These are phyloP conservation scores for Folsomia manolachei DNA, from an alignment of 2,888 invertebrate genomes.

Conservation along the genomic window DNA sequence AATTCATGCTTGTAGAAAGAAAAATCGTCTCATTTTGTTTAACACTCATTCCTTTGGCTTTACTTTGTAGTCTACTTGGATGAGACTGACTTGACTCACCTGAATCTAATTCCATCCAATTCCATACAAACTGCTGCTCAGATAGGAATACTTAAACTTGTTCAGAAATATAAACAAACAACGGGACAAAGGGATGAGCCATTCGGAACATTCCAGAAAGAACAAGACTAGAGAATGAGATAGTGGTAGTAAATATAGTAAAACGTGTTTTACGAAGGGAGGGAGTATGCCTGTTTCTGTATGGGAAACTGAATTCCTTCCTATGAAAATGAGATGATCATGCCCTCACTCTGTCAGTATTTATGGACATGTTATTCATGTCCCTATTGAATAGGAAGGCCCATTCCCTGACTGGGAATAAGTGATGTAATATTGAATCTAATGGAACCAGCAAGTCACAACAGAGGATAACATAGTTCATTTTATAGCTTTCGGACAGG, in stretches of 20 bases:
- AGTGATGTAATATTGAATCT: constrained; percentile 38
- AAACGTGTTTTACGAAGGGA: constrained; percentile 3
- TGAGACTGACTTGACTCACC: constrained; percentile 2
- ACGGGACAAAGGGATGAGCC: not conserved
- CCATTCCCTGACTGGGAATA: constrained; percentile 17
- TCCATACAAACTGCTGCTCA: not conserved
- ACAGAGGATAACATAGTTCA: constrained; percentile 13
- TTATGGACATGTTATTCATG: constrained; percentile 27
- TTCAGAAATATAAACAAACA: not conserved
- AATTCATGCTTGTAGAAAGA: constrained; percentile 19
- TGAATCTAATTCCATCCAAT: not conserved
- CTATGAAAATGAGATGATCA: not conserved
- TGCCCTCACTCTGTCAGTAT: constrained; percentile 13
- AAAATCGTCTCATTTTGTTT: constrained; percentile 24
- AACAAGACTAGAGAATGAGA: not conserved
- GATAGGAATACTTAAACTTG: not conserved
- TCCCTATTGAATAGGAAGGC: too few relatives aligned
- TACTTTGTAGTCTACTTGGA: too few relatives aligned
- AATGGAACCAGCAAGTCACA: constrained; percentile 25
- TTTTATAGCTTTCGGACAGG: constrained; percentile 13
- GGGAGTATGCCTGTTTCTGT: not conserved
- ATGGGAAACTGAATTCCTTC: constrained; percentile 17
- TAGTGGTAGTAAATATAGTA: constrained; percentile 1
- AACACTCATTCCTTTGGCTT: constrained; percentile 14
- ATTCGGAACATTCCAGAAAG: not conserved